Base-by-base conservation (phyloP, 2,888 invertebrate species). In the Apoderus coryli region DNA sequence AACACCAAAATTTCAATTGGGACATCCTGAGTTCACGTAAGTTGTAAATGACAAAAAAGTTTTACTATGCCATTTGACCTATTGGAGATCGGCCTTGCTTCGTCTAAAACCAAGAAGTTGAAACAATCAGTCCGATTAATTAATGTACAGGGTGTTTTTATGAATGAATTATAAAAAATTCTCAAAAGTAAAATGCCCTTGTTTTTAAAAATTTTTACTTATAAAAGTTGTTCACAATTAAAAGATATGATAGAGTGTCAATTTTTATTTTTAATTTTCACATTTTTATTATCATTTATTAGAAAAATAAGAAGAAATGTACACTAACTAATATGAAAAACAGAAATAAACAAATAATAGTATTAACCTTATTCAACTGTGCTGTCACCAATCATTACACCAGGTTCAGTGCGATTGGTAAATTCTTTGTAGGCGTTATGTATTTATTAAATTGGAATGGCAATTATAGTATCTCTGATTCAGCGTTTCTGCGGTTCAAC, bases 201-300 rank as follows among this genome's bases (percentile, higher is more conserved):
- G 19, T n/a, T 19, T 19, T 19, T 19, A 19, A 19, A 19, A 19
- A 19, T 19, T n/a, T n/a, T n/a, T n/a, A n/a, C n/a, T n/a, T n/a
- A 19, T 19, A 7, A 19, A 19, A 19, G n/a, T 7, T 19, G 19
- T 19, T 19, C n/a, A 19, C 19, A 7, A 7, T 7, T 6, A 19
- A 6, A 19, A 19, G 19, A 7, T 19, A n/a, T 19, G 19, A 19
- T n/a, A 6, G 19, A 19, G 6, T 19, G 19, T 19, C 19, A 19
- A 19, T 19, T 19, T 19, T 7, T 19, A 19, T 19, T 19, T 19
- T 19, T 6, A 19, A 7, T n/a, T 6, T 6, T n/a, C 19, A 19
- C 6, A 6, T 19, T 19, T 19, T n/a, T 19, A 19, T 19, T 19
- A 19, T 19, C n/a, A 19, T 19, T n/a, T 19, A 19, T 19, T 19